Conservation (phyloP, 2,888 invertebrate species). For the Platynereis dumerilii region DNA sequence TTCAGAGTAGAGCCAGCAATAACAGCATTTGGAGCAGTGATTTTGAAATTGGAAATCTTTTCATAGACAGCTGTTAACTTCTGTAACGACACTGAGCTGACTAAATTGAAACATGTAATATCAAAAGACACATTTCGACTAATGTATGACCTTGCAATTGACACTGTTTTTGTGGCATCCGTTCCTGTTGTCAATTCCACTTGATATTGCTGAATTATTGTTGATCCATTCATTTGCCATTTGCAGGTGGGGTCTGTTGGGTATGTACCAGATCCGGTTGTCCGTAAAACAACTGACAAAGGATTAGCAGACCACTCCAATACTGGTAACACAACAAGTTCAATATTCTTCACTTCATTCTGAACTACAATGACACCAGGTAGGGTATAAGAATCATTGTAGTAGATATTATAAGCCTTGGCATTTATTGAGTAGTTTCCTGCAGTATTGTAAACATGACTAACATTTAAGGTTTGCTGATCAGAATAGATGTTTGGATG, state of each 20-base stretch:
- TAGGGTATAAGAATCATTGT: neutral
- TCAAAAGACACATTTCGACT: neutral
- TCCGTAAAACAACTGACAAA: neutral
- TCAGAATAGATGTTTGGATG: neutral
- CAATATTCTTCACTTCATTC: conserved; percentile 2
- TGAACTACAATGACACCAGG: neutral
- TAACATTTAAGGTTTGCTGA: neutral
- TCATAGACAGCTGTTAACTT: neutral
- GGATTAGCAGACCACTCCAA: neutral
- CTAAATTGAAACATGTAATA: neutral
- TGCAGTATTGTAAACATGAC: neutral
- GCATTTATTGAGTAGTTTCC: neutral
- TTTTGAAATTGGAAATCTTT: neutral
- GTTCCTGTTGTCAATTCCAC: too few species aligned
- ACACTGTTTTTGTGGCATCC: neutral
- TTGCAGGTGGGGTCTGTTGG: neutral
- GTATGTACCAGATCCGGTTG: neutral
- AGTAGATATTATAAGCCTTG: conserved; percentile 1
- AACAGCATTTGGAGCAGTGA: neutral
- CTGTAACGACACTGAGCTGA: neutral
- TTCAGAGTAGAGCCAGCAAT: neutral
- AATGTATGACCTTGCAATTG: neutral
- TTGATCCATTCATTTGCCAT: neutral
- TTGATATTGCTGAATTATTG: neutral
- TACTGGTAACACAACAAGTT: neutral